Evolutionary conservation across 2,888 invertebrate species (phyloP), one percentile per base, ranked within the genome.

Genomic region (Philereme vetulata): DNA sequence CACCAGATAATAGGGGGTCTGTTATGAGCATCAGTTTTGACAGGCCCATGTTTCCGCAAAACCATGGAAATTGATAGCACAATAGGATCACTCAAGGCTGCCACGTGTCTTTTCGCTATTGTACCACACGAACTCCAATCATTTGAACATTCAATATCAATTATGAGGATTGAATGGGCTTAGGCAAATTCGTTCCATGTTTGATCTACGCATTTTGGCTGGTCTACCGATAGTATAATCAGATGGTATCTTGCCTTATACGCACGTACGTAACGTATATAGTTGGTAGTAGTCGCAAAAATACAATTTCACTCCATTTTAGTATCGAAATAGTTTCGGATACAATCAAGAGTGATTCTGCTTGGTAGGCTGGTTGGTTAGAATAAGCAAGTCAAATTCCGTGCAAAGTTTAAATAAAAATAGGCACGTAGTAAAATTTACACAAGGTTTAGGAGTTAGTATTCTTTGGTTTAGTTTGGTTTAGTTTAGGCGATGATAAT

Each of bases 1-100:
- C 72, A 69, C 67, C 64, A 72, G 64, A 76, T 68, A 73, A 74
- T 66, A 56, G 62, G 64, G 67, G 64, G 33, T 61, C 34, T 51
- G 59, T 62, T 60, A 68, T 61, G 60, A 60, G 56, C 49, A 62
- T 59, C 61, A 55, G 50, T 56, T 64, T 62, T 64, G 65, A 65
- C 56, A 64, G 46, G 35, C 40, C 21, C 55, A 46, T 60, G 50
- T 55, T 54, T 56, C 54, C 53, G 50, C n/a, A 50, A 50, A 50
- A 50, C 33, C 33, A 48, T 40, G 34, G 36, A 61, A 46, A 56
- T 6, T 40, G n/a, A 40, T 1, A 46, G n/a, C 40, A 55, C 52
- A 60, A 43, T 46, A 21, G 38, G 21, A 55, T 62, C 33, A 10
- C 40, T 54, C 47, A 51, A 47, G 11, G 44, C 42, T 43, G 46